Evolutionary conservation across 2,113 vertebrate species (phyloP), one percentile per base, ranked within the genome.

Genomic region (Gallinago media): DNA sequence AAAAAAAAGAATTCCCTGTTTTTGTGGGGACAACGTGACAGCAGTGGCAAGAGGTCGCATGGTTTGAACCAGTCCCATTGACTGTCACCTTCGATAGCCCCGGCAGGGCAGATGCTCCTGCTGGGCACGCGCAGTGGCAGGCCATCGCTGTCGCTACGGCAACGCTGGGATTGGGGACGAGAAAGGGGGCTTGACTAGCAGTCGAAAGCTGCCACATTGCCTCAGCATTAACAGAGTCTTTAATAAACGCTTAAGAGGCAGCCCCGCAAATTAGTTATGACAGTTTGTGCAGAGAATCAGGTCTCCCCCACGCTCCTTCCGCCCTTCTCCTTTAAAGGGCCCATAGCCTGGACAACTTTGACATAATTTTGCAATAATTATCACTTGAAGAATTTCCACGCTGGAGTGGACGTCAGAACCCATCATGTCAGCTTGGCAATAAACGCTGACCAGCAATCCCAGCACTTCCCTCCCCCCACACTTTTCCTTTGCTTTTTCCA

Each of bases 331-430:
- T 99, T 98, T 99, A 99, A 99, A 99, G 98, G 98, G 98, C 98
- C 98, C 96, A 95, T 47, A 98, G 98, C 98, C 98, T 98, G 98
- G 99, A 99, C 98, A 98, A 99, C 98, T 99, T 98, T 99, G 99
- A 99, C 99, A 99, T 99, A 98, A 99, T 99, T 99, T 98, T 97
- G 97, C 98, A 98, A 99, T 99, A 99, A 99, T 99, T 99, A 99
- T 99, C 99, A 99, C 99, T 99, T 98, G 82, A 98, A 99, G 99
- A 99, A 98, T 99, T 98, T 99, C 99, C 98, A 97, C 95, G 95
- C 98, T 95, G 96, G 98, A 98, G 98, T 98, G 96, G 98, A 98
- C 98, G 98, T 99, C 99, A 98, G 98, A 98, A 98, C 98, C 94
- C 88, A 99, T 99, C 99, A 98, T 86, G 92, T 99, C 99, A 99